Conservation (phyloP, 2,797 vertebrate species). For the Phataginus tetradactyla region DNA sequence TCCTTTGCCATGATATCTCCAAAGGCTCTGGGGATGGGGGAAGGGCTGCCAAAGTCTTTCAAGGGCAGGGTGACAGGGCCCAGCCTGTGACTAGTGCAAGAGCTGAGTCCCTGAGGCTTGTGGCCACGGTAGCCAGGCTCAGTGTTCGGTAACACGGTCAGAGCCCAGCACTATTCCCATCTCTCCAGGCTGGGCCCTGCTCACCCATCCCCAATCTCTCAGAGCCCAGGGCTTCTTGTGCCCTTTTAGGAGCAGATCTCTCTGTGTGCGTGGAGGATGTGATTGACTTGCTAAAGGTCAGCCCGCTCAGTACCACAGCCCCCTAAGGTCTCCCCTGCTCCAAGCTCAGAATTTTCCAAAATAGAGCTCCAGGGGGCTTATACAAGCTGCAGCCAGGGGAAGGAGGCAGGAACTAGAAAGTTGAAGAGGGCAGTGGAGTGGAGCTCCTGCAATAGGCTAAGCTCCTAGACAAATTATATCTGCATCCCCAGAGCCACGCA, state of each 20-base stretch:
- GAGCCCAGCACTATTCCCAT: background rate
- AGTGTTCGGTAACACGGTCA: background rate
- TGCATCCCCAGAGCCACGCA: background rate
- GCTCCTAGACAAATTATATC: conserved; percentile 59
- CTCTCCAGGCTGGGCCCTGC: background rate
- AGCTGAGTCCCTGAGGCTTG: background rate
- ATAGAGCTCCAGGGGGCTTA: background rate
- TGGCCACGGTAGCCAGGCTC: background rate
- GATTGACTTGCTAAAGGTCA: conserved; percentile 55
- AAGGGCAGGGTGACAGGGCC: background rate
- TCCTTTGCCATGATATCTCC: conserved; percentile 34
- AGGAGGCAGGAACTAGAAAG: background rate
- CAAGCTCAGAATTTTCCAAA: conserved; percentile 57
- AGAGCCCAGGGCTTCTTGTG: conserved; percentile 36
- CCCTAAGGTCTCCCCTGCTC: conserved; percentile 33
- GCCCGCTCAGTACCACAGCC: background rate
- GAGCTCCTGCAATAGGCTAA: background rate
- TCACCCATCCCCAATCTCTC: conserved; percentile 8
- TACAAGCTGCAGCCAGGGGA: background rate
- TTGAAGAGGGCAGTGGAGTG: background rate
- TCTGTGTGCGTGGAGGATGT: background rate
- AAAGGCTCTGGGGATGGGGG: background rate
- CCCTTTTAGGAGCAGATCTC: conserved; percentile 35
- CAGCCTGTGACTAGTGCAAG: background rate
- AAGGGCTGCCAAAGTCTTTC: background rate